Base-by-base conservation (phyloP, 2,888 invertebrate species). In the Hypsopygia costalis region DNA sequence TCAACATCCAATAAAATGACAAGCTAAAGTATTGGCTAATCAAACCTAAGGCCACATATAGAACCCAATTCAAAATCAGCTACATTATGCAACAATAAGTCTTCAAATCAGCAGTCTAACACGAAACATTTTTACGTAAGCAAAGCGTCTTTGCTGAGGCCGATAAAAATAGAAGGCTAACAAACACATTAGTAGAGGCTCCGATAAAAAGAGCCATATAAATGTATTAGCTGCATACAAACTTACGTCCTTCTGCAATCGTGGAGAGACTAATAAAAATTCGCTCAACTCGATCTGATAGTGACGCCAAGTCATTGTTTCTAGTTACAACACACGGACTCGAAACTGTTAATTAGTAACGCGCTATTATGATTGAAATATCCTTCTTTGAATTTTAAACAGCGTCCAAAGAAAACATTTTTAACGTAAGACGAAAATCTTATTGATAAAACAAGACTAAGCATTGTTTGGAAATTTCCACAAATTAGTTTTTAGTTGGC, bases 281-380 rank as follows among this genome's bases (percentile, higher is more conserved):
- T 16, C 22, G 32, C 25, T 43, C 35, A 28, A 39, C 36, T 25
- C 16, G 28, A 48, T 45, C 43, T 39, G 43, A 48, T 45, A 44
- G 20, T 2, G 6, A 7, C 32, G 39, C 30, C 20, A 37, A 20
- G 31, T 38, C 39, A 48, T 48, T 48, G 48, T 48, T 43, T 42
- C 22, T 11, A 11, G 28, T 45, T 45, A 37, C 45, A 40, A 42
- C 42, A 33, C 21, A 22, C 16, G 2, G 16, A 16, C 16, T 16
- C 30, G 37, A 31, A 37, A 37, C 32, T 38, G 25, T 38, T 38
- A 38, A 38, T 38, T 38, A 32, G 38, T 25, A 25, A 37, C 11
- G 32, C 31, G 11, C 37, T 25, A 32, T 38, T 38, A 38, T 38
- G 38, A 38, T 38, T 11, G 32, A 8, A 32, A 38, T 31, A 38